These are phyloP conservation scores for Zosterops pallidus DNA, from an alignment of 2,113 vertebrate genomes.

Conservation along the genomic window DNA sequence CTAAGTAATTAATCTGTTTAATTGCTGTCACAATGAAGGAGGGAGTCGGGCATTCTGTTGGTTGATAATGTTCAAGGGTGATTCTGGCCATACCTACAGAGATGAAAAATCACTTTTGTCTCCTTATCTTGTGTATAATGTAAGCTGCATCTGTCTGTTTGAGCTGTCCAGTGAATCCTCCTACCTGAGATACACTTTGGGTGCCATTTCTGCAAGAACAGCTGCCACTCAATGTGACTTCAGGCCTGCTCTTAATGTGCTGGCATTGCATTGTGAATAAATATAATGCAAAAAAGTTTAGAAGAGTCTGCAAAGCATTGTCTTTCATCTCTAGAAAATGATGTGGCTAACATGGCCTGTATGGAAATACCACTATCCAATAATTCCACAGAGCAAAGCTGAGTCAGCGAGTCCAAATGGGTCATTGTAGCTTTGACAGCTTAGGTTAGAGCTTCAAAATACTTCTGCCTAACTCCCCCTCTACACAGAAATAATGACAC, in stretches of 20 bases:
- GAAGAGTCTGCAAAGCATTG: background rate
- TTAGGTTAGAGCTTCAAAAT: background rate
- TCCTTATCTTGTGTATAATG: background rate
- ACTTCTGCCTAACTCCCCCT: background rate
- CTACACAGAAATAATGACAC: background rate
- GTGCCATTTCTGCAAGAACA: background rate
- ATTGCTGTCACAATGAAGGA: background rate
- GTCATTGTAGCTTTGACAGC: background rate
- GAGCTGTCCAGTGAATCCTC: background rate
- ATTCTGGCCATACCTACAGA: background rate
- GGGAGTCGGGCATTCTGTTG: background rate
- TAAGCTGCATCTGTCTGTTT: background rate
- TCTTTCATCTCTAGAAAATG: background rate
- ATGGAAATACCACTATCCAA: background rate
- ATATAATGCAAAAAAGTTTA: background rate
- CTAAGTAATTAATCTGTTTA: slow-evolving; percentile 32
- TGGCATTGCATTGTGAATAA: background rate
- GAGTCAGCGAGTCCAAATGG: background rate
- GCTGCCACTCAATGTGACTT: background rate
- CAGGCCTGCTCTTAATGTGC: background rate
- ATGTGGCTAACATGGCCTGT: background rate
- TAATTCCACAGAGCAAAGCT: background rate
- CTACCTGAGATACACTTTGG: background rate
- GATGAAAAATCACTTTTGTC: background rate
- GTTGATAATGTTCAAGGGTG: background rate